Conservation (phyloP, 2,797 vertebrate species). For the Falco columbarius region DNA sequence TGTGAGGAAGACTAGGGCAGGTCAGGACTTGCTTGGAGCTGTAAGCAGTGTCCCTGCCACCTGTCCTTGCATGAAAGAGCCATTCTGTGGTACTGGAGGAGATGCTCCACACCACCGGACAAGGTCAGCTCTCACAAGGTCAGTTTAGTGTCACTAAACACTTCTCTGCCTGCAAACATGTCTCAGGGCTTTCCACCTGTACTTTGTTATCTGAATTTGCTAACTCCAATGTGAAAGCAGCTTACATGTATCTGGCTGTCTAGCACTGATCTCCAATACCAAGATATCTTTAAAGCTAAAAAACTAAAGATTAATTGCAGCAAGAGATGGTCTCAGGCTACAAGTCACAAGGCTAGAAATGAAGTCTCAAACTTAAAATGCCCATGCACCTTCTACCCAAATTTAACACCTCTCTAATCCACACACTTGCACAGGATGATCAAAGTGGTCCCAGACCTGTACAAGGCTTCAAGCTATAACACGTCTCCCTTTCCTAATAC, state of each 20-base stretch:
- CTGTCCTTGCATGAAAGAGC: background rate
- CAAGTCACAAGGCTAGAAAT: background rate
- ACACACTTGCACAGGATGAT: background rate
- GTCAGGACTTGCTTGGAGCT: background rate
- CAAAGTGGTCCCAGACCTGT: background rate
- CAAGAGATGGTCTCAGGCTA: background rate
- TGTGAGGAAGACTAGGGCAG: background rate
- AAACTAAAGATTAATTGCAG: background rate
- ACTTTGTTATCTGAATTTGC: background rate
- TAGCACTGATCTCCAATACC: background rate
- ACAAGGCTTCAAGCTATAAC: background rate
- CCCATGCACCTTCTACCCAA: background rate
- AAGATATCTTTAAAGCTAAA: background rate
- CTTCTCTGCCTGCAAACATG: background rate
- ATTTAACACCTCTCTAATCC: background rate
- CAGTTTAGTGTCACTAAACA: background rate
- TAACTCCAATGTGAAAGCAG: background rate
- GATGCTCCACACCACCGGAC: background rate
- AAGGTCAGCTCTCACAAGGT: background rate
- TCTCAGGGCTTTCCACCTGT: background rate
- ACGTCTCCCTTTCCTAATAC: background rate
- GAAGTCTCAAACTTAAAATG: background rate
- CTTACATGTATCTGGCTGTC: background rate
- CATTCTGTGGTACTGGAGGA: background rate
- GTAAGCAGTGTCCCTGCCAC: background rate